phyloP scores from a whole-genome alignment of 1,140 invertebrate genomes.

The Lordiphosa clarofinis region DNA sequence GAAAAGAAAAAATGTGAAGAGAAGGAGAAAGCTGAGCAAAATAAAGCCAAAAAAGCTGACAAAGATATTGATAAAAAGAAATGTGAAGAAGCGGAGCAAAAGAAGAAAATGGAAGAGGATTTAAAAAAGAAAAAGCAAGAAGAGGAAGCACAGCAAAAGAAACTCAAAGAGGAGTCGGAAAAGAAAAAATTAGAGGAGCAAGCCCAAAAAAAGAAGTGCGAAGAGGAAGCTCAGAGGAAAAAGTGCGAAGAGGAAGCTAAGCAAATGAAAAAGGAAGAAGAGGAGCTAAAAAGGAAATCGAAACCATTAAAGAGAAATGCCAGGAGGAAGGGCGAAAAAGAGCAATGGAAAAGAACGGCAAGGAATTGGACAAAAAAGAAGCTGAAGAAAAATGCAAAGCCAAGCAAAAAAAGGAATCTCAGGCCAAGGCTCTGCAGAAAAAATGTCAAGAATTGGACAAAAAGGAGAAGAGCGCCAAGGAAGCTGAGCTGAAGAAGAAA shows the following conservation, averaged over 20 bases:
- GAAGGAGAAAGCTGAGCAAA: too few species aligned
- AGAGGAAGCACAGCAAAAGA: too few species aligned
- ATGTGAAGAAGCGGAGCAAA: too few species aligned
- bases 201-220: background rate
- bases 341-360: background rate
- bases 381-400: background rate
- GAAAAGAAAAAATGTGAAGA: background rate
- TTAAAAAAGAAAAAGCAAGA: too few species aligned
- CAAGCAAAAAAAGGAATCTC: too few species aligned
- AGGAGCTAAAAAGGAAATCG: too few species aligned
- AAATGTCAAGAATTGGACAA: too few species aligned
- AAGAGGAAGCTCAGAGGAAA: background rate
- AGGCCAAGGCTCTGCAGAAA: background rate
- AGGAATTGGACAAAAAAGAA: background rate
- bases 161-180: too few species aligned
- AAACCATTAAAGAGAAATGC: constrained; percentile 7
- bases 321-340: too few species aligned
- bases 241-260: background rate
- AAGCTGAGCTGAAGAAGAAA: too few species aligned
- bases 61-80: background rate
- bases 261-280: background rate
- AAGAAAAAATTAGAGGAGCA: background rate
- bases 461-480: too few species aligned
- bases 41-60: background rate
- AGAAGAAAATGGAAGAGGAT: too few species aligned